A percentile compares a stretch with the other conserved stretches of the same genome.
These are phyloP conservation scores for Epistrophella euchroma DNA, from an alignment of 2,888 invertebrate species.

Conservation along the genomic window DNA sequence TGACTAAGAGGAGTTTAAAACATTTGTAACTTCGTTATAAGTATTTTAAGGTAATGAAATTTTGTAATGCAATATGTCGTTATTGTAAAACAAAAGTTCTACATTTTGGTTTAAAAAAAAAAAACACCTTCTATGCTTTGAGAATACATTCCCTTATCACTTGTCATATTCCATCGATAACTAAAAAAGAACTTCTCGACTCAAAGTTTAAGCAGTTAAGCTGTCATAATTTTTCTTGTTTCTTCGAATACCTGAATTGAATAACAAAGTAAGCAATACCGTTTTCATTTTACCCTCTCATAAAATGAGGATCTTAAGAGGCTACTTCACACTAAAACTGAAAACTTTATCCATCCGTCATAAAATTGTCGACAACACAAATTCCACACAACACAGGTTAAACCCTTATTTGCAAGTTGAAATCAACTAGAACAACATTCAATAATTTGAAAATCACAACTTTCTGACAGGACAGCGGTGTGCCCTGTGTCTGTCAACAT, in stretches of 20 bases:
- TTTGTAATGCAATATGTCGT: no score
- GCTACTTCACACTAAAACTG: background rate
- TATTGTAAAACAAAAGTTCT: no score
- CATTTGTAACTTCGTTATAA: no score
- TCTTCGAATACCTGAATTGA: background rate
- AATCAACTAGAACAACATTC: background rate
- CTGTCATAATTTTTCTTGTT: background rate
- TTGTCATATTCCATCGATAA: no score
- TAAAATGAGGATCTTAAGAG: background rate
- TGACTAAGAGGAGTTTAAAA: no score
- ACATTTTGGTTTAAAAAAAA: no score
- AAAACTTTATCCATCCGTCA: background rate
- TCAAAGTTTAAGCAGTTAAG: background rate
- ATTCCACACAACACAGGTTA: background rate
- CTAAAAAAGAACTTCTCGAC: background rate
- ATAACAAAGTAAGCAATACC: background rate
- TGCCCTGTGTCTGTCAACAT: background rate
- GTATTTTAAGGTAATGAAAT: no score
- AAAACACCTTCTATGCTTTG: constrained; percentile 38
- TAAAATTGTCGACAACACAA: background rate
- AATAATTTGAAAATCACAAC: background rate
- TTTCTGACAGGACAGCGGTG: background rate
- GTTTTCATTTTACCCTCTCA: background rate
- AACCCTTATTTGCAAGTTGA: background rate
- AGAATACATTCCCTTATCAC: constrained; percentile 14